A percentile compares a stretch with the other conserved stretches of the same genome.
These are phyloP conservation scores for Leptopterna dolabrata DNA, from an alignment of 2,888 invertebrate genomes.

Conservation along the genomic window DNA sequence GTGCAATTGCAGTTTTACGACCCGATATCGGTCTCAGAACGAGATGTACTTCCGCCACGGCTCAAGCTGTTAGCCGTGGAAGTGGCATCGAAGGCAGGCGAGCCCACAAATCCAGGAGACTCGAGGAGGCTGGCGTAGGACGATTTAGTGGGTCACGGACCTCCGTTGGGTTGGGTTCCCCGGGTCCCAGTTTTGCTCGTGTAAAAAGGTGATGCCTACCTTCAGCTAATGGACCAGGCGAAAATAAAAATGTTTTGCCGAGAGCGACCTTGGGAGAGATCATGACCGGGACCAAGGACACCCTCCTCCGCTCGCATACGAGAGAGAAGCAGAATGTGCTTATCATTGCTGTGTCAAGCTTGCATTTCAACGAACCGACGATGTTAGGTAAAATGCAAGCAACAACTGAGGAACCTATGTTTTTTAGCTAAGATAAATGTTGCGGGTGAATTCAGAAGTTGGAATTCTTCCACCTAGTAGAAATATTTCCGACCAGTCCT, in stretches of 20 bases:
- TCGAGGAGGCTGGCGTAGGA: background rate
- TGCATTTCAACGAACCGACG: background rate
- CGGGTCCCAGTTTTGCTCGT: background rate
- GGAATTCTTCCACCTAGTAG: too few relatives aligned
- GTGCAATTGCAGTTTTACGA: too few relatives aligned
- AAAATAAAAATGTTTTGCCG: background rate
- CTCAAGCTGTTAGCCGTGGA: background rate
- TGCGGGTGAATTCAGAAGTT: too few relatives aligned
- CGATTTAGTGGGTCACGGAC: slow-evolving; percentile 7
- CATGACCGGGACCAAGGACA: background rate
- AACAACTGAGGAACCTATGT: too few relatives aligned
- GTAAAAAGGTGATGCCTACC: too few relatives aligned
- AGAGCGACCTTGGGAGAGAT: background rate
- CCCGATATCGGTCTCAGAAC: too few relatives aligned
- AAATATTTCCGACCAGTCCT: too few relatives aligned
- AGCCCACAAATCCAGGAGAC: background rate
- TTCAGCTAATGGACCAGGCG: background rate
- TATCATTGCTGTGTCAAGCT: too few relatives aligned
- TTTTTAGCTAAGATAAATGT: too few relatives aligned
- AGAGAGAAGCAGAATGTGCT: too few relatives aligned
- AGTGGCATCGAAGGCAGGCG: background rate
- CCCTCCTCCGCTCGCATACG: background rate
- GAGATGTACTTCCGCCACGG: background rate
- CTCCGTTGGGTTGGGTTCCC: background rate
- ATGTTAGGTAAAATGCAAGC: too few relatives aligned